Evolutionary conservation across 2,888 invertebrate species (phyloP), one percentile per base, ranked within the genome.

Genomic region (Punctoribates punctum): DNA sequence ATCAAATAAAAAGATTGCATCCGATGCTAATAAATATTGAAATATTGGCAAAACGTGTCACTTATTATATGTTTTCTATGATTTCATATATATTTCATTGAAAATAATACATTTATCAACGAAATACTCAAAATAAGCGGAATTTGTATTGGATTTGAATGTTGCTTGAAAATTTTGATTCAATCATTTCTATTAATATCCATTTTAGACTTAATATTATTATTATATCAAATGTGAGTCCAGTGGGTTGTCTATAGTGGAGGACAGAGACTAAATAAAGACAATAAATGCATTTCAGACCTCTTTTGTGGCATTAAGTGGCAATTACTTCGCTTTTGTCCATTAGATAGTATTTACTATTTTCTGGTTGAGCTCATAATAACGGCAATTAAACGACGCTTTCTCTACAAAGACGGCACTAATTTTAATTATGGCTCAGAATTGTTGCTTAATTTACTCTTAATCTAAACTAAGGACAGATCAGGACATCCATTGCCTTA

Each of bases 181-280:
- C n/a, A n/a, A n/a, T n/a, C n/a, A n/a, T n/a, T n/a, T n/a, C n/a
- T n/a, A n/a, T n/a, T n/a, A n/a, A n/a, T n/a, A n/a, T n/a, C n/a
- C n/a, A n/a, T n/a, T n/a, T n/a, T n/a, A n/a, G n/a, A n/a, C n/a
- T n/a, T n/a, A n/a, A n/a, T n/a, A n/a, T 65, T 34, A 65, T 65
- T 65, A 65, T 65, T 65, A 65, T 65, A 65, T 29, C 65, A 65
- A 65, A 65, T 65, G 65, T 34, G 65, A 65, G 65, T 5, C 65
- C 65, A 65, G 65, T 65, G 8, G 65, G 29, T 65, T 34, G 65
- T n/a, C n/a, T 65, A 9, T 34, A 13, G 23, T 23, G 25, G 23
- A 60, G 20, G 25, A 60, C 60, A 60, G 4, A 25, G 6, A 60
- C 25, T 60, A 6, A 65, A 20, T 17, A 25, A n/a, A 3, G 8